Evolutionary conservation across 2,797 vertebrate genomes (phyloP), one percentile per base, ranked within the genome.

Genomic region (Euphonia xanthogaster): DNA sequence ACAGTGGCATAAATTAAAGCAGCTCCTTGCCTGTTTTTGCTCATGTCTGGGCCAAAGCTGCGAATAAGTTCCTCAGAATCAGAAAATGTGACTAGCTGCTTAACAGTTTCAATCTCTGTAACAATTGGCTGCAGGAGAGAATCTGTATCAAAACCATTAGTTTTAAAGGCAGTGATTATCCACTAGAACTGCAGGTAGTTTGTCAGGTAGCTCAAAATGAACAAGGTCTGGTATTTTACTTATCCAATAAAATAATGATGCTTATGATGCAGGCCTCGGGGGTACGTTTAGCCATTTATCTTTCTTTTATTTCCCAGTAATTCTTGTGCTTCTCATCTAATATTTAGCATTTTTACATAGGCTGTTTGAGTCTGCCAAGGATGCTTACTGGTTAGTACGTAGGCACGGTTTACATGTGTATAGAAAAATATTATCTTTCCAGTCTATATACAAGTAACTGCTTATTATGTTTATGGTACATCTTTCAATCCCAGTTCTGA

Each of bases 1-100:
- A 90, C 86, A 87, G 92, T 95, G 92, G 84, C 81, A 95, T 93
- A 94, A 96, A 93, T 96, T 92, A 93, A 89, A 72, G 51, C 39
- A 76, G 31, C 44, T 94, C 50, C 57, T 93, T 83, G 92, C 53
- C 57, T 91, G 48, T 15, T 93, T 95, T 87, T 63, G 61, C 42
- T 91, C 51, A 65, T 87, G 27, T 58, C 61, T 85, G 75, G 76
- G 87, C 94, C 77, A 91, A 93, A 89, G 57, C 75, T 74, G 65
- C 81, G 82, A 92, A 89, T 93, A 66, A 90, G n/a, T 70, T 93
- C 74, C 74, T 85, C 44, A 44, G 53, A 92, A 83, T 85, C 78
- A 68, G 80, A 62, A 95, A 91, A 74, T 77, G 63, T 50, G 72
- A 66, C 42, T 95, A 91, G 55, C 77, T 93, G 80, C 90, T 93